phyloP scores from a whole-genome alignment of 2,797 vertebrate species.

The Benthosema pterotum region DNA sequence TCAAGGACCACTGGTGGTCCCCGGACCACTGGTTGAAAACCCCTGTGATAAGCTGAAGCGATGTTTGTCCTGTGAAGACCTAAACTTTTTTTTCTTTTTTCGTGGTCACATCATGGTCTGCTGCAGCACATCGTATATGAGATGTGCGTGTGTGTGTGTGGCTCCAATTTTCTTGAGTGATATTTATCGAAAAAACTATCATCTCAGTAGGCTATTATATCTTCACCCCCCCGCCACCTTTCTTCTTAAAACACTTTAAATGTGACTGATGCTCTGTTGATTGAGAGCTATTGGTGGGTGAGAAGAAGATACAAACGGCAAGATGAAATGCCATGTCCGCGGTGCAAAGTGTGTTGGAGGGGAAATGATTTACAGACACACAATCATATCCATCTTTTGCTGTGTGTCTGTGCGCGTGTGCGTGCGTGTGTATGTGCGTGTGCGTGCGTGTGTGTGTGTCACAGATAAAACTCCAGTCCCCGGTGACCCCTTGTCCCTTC shows the following conservation, averaged over 20 bases:
- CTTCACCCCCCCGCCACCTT: neutral
- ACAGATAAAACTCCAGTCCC: too few relatives aligned
- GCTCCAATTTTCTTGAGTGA: neutral
- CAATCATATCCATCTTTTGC: neutral
- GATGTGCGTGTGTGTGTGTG: neutral
- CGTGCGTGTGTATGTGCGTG: neutral
- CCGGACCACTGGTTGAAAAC: too few relatives aligned
- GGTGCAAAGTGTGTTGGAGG: too few relatives aligned
- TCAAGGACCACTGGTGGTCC: too few relatives aligned
- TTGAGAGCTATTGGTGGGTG: neutral
- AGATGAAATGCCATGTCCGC: neutral
- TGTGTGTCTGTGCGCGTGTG: neutral
- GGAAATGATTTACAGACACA: neutral
- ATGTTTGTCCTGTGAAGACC: too few relatives aligned
- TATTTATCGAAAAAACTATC: too few relatives aligned
- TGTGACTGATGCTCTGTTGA: too few relatives aligned
- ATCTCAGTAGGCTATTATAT: too few relatives aligned
- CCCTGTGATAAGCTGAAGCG: too few relatives aligned
- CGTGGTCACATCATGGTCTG: too few relatives aligned
- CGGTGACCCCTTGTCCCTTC: conserved; percentile 16
- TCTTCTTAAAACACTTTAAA: too few relatives aligned
- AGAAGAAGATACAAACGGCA: neutral
- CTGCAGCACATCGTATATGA: neutral
- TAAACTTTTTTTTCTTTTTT: too few relatives aligned
- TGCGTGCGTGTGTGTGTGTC: neutral